Evolutionary conservation across 2,113 vertebrate species (phyloP).

Genomic region (Elephantulus edwardii): DNA sequence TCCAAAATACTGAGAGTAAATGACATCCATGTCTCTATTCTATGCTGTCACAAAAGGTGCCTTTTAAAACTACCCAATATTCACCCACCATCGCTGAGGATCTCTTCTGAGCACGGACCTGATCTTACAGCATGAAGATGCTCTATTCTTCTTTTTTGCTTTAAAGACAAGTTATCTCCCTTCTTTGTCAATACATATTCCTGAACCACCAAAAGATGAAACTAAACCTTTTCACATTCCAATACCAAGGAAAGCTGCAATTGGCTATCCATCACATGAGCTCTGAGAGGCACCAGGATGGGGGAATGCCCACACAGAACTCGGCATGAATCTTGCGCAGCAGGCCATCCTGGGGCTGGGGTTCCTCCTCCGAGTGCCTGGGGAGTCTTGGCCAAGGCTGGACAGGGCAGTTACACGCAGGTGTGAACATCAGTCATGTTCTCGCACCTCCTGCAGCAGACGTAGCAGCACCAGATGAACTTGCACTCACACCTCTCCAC

Average conservation of each 20-base stretch:
- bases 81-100: not conserved
- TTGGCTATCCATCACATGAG: not conserved
- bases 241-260: not conserved
- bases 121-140: not conserved
- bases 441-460: slow-evolving; percentile 94
- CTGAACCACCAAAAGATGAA: slow-evolving; percentile 7
- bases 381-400: too few species aligned
- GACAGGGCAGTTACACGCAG: slow-evolving; percentile 87
- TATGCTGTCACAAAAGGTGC: not conserved
- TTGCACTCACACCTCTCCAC: slow-evolving; percentile 96
- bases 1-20: slow-evolving; percentile 42
- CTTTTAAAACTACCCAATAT: not conserved
- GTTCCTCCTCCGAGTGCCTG: not conserved
- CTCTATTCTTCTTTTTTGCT: not conserved
- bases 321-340: too few species aligned
- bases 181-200: not conserved
- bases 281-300: not conserved
- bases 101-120: not conserved
- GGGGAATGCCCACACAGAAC: not conserved
- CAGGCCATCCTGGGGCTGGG: too few species aligned
- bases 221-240: not conserved
- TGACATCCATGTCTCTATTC: slow-evolving; percentile 11
- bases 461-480: slow-evolving; percentile 98
- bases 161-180: not conserved
- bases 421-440: slow-evolving; percentile 97